A percentile compares a stretch with the other conserved stretches of the same genome.
Evolutionary conservation across 1,140 invertebrate genomes (phyloP).

Genomic region (Ceratina japonica): DNA sequence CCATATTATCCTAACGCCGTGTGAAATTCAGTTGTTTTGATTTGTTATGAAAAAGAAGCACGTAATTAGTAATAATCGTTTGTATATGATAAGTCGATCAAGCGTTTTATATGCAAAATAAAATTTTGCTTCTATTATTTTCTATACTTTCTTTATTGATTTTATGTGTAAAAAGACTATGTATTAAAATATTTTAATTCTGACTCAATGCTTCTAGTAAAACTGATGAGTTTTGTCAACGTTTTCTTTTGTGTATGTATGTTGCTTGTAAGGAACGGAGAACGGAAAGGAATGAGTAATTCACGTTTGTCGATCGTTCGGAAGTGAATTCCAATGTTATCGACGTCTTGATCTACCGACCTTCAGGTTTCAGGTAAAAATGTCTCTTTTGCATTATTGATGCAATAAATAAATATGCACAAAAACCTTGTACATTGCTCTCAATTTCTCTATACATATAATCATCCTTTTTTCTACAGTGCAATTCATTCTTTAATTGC

Average conservation of each 20-base stretch:
- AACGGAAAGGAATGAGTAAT: not conserved
- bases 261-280: not conserved
- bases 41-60: constrained; percentile 11
- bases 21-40: constrained; percentile 34
- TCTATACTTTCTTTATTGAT: constrained; percentile 34
- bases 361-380: not conserved
- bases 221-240: not conserved
- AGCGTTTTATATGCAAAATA: constrained; percentile 43
- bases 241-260: not conserved
- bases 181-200: not conserved
- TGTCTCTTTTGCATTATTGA: not conserved
- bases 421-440: not conserved
- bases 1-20: constrained; percentile 32
- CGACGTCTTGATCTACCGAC: not conserved
- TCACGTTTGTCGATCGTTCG: not conserved
- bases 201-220: not conserved
- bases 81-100: constrained; percentile 31
- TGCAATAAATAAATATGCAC: constrained; percentile 2
- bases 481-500: not conserved
- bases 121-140: constrained; percentile 39
- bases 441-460: too few species aligned
- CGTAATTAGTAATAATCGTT: constrained; percentile 34
- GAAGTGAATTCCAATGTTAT: constrained; percentile 10
- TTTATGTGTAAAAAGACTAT: not conserved
- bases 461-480: too few species aligned